Base-by-base conservation (phyloP, 2,797 vertebrate species). In the Coccyzus lansbergi region DNA sequence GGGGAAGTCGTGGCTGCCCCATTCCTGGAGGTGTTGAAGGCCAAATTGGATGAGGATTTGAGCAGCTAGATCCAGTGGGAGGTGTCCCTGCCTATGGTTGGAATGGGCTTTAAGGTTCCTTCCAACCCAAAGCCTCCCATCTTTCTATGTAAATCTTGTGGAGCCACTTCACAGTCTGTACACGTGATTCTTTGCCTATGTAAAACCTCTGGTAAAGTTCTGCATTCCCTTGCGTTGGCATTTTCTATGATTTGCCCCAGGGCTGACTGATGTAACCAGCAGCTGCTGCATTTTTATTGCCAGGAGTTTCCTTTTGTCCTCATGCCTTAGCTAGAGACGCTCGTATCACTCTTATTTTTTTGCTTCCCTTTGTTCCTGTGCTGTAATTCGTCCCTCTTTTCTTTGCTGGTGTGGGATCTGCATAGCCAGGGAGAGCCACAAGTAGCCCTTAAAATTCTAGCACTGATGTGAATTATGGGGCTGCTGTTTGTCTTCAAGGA, bases 181-280 rank as follows among this genome's bases (percentile, higher is more conserved):
- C 15, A 49, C 60, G 7, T n/a, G 1, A 29, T 55, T 25, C 69
- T 76, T 46, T 72, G 48, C 62, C 63, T 70, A 12, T 77, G 80
- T 58, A 29, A 90, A 93, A 60, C 6, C 83, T 36, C 44, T 65
- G 6, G 38, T 72, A 88, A 71, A 69, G 51, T 40, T 59, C 62
- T 58, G 56, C 25, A 15, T 78, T 89, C 83, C 83, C 83, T 88
- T 63, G 78, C 29, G 55, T 60, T 83, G 82, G 69, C 77, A 4
- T 92, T 75, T 85, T 76, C 52, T 55, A 40, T 22, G 28, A 40
- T 92, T 51, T 62, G 86, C 89, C 79, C 48, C 68, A 53, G 56
- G 91, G 92, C 87, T 77, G 77, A 26, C 86, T 94, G 86, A 76
- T 95, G 92, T 92, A 95, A 92, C 64, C 22, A 7, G 84, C 87